Evolutionary conservation across 2,113 vertebrate genomes (phyloP).

Genomic region (Perca flavescens): DNA sequence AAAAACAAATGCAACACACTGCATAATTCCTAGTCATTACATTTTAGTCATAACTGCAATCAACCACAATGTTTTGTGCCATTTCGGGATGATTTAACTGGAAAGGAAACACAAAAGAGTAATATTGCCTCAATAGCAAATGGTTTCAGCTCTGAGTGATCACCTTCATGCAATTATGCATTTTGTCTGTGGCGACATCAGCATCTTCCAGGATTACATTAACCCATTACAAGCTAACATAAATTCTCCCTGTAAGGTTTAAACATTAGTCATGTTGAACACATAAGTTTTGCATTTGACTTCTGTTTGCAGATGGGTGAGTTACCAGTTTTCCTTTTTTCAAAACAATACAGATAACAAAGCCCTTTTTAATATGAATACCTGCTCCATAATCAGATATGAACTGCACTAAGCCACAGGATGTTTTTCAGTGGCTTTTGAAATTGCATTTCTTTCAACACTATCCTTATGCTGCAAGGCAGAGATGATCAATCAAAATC

Average conservation of each 20-base stretch:
- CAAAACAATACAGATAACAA: neutral
- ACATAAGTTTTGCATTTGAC: neutral
- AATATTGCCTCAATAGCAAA: neutral
- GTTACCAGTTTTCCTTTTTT: constrained; percentile 4
- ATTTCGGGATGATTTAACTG: constrained; percentile 38
- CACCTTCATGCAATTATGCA: constrained; percentile 11
- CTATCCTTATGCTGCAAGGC: constrained; percentile 22
- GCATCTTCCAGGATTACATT: constrained; percentile 9
- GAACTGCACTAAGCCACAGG: constrained; percentile 19
- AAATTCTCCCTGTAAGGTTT: neutral
- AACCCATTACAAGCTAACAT: neutral
- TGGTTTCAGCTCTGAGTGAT: constrained; percentile 1
- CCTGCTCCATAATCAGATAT: constrained; percentile 37
- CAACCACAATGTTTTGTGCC: constrained; percentile 12
- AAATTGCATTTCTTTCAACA: constrained; percentile 39
- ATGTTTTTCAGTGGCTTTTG: constrained; percentile 41
- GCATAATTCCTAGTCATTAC: constrained; percentile 14
- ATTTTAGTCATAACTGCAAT: constrained; percentile 28
- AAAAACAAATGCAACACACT: constrained; percentile 15
- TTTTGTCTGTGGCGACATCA: neutral
- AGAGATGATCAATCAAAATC: constrained; percentile 66
- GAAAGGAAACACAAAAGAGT: constrained; percentile 31
- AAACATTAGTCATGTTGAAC: neutral
- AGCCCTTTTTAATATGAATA: constrained; percentile 7
- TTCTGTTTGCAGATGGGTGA: neutral